A percentile compares a stretch with the other conserved stretches of the same genome.
Conservation (phyloP, 92 coral and sea anemone genomes). For the Palythoa grandiflora region DNA sequence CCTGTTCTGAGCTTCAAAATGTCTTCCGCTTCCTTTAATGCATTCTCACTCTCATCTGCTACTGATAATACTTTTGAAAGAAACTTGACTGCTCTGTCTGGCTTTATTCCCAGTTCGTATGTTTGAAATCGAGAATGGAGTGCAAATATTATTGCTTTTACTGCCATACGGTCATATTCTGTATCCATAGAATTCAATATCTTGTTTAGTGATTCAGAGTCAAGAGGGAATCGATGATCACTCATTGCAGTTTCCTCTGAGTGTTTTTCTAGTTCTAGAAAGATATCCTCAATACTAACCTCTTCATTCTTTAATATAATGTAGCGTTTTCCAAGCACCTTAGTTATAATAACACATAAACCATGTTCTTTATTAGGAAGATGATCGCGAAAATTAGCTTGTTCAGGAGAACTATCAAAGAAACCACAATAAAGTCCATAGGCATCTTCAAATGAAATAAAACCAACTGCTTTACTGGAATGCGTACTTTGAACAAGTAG, state of each 20-base stretch:
- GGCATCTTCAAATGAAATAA: slow-evolving; percentile 64
- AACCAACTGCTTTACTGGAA: slow-evolving; percentile 58
- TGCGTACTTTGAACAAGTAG: slow-evolving; percentile 49
- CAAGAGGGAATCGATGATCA: slow-evolving; percentile 32
- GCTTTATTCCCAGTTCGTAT: slow-evolving; percentile 71
- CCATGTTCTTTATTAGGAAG: slow-evolving; percentile 73
- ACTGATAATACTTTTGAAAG: slow-evolving; percentile 68
- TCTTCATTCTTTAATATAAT: slow-evolving; percentile 65
- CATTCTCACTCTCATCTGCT: slow-evolving; percentile 72
- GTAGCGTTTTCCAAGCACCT: slow-evolving; percentile 68
- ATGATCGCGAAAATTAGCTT: slow-evolving; percentile 66
- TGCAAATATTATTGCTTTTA: slow-evolving; percentile 65
- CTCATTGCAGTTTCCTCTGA: slow-evolving; percentile 54
- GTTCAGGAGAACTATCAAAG: slow-evolving; percentile 64
- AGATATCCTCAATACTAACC: slow-evolving; percentile 62
- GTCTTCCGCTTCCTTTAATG: slow-evolving; percentile 70
- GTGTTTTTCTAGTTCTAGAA: slow-evolving; percentile 61
- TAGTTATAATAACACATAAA: slow-evolving; percentile 62
- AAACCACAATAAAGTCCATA: slow-evolving; percentile 70
- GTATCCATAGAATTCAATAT: slow-evolving; percentile 59
- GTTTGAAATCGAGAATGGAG: slow-evolving; percentile 70
- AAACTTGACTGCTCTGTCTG: slow-evolving; percentile 65
- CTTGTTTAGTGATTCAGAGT: slow-evolving; percentile 45
- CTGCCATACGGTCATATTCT: slow-evolving; percentile 69
- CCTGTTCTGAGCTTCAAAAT: slow-evolving; percentile 65